Conservation (phyloP, 2,113 vertebrate species). For the Microtus pennsylvanicus region DNA sequence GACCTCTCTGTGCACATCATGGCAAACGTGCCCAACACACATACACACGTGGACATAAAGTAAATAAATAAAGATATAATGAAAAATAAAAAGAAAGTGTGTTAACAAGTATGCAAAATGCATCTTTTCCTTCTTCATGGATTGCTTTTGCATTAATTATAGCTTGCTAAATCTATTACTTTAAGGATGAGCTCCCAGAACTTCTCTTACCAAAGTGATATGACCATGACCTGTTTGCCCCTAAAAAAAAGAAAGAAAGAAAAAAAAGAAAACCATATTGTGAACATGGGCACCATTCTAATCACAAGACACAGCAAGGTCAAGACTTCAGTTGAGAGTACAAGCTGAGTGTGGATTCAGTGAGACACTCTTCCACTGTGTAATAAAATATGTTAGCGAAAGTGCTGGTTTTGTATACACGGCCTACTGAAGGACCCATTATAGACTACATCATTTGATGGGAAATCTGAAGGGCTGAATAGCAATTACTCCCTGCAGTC, state of each 20-base stretch:
- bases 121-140: not conserved
- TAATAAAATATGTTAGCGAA: not conserved
- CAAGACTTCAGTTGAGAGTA: not conserved
- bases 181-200: not conserved
- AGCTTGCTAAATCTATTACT: not conserved
- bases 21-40: not conserved
- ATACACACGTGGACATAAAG: not conserved
- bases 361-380: not conserved
- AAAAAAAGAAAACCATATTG: not conserved
- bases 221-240: not conserved
- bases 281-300: not conserved
- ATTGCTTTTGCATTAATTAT: not conserved
- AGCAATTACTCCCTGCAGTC: constrained; percentile 48
- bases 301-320: not conserved
- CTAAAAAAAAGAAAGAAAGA: not conserved
- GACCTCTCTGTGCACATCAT: not conserved
- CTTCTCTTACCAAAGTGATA: not conserved
- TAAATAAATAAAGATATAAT: not conserved
- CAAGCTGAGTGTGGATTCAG: not conserved
- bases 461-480: not conserved
- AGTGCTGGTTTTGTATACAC: not conserved
- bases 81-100: not conserved
- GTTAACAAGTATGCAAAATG: not conserved
- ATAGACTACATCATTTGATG: constrained; percentile 27
- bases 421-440: not conserved